Conservation (phyloP, 2,113 vertebrate species). For the Paramisgurnus dabryanus region DNA sequence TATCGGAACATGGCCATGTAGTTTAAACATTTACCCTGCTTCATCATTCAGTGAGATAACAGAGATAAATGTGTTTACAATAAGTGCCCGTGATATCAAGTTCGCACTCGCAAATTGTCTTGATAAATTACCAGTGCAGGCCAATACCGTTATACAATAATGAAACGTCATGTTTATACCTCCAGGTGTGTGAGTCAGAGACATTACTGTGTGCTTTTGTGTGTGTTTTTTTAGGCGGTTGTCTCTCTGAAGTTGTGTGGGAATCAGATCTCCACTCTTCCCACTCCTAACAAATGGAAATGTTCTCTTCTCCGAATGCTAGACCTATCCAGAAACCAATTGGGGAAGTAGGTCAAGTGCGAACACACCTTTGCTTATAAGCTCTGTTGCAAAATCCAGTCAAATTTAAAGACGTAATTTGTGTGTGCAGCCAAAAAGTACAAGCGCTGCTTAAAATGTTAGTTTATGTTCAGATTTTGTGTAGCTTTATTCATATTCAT, state of each 20-base stretch:
- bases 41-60: not conserved
- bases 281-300: conserved; percentile 84
- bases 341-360: conserved; percentile 85
- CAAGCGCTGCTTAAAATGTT: too few species aligned
- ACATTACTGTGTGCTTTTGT: conserved; percentile 25
- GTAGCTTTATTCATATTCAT: too few species aligned
- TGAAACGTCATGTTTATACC: not conserved
- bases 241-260: conserved; percentile 83
- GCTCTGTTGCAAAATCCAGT: not conserved
- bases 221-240: conserved; percentile 74
- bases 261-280: conserved; percentile 83
- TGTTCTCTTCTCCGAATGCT: conserved; percentile 85
- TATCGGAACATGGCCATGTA: too few species aligned
- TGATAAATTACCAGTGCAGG: not conserved
- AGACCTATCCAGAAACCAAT: conserved; percentile 93
- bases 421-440: too few species aligned
- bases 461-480: too few species aligned
- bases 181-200: not conserved
- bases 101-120: not conserved
- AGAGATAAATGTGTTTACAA: not conserved
- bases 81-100: not conserved
- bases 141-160: not conserved
- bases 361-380: not conserved
- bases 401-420: not conserved
- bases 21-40: too few species aligned